Evolutionary conservation across 30 jellyfish, hydroid and myxozoan genomes (phyloP), one percentile per base, ranked within the genome.

Genomic region (Mastigias papua): DNA sequence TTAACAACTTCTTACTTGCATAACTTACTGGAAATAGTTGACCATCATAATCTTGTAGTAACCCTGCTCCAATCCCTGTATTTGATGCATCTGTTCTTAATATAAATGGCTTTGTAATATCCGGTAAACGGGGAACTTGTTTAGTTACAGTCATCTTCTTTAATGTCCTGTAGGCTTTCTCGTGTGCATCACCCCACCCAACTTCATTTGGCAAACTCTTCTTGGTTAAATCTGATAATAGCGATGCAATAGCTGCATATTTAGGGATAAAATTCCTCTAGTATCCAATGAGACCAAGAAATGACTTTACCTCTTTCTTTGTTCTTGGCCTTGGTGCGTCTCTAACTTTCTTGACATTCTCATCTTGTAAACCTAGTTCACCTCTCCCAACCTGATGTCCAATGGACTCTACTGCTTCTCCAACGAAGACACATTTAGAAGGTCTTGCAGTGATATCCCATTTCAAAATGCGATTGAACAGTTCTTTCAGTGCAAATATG

Each of bases 61-160:
- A 58, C 61, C 34, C 92, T 29, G 86, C 86, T 34, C 92, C 92
- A 20, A 61, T 32, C 34, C 90, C 90, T 21, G 71, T 80, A 80
- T 62, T 62, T 28, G 90, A 80, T 25, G 90, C 90, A 42, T 82
- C 92, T 67, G 87, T 68, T 54, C 80, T 61, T 73, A 82, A 64
- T 19, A 42, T 23, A 33, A 35, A 82, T 21, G 76, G 65, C 46
- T 66, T 82, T 51, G 64, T 29, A 26, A 51, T 31, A 17, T 82
- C 76, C 21, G 87, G 87, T 34, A 82, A 48, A 30, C 87, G 87
- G 29, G 34, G 92, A 48, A 82, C 86, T 35, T 78, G 87, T 64
- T 67, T 48, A 48, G 84, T 66, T 27, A 64, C 69, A 16, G 80
- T 68, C 67, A 82, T 68, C 54, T 49, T 48, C 77, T 62, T 62